Base-by-base conservation (phyloP, 1,140 invertebrate genomes). In the Leptinotarsa texana region DNA sequence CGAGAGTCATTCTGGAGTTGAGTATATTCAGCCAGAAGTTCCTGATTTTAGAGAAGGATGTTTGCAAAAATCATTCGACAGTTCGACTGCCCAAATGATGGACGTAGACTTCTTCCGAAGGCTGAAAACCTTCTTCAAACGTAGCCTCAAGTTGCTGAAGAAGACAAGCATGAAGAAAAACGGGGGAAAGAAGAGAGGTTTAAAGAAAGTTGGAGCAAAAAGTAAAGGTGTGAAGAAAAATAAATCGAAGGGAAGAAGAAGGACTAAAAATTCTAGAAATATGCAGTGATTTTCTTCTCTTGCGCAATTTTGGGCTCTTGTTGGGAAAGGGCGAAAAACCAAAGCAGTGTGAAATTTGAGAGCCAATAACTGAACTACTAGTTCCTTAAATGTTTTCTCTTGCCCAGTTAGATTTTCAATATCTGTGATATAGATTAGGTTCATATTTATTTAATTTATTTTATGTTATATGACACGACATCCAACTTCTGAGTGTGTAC, bases 31-130 rank as follows among this genome's bases (percentile, higher is more conserved):
- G 13, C 21, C 69, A 47, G 42, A 75, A 27, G 42, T 15, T 48
- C 21, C 68, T 22, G 33, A 17, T 21, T 27, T 22, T 63, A 66
- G 15, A 17, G 71, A 22, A 13, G 62, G 24, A 17, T 75, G 70
- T 69, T 33, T 78, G 17, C 75, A 69, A 13, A 65, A 72, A 33
- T 24, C 65, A 21, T 67, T 74, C 6, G 74, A 78, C 22, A 47
- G 73, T 1, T 75, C 71, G 5, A 17, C 65, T 18, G 65, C 74
- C 8, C 73, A 73, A 21, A 62, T 75, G 47, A 42, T 76, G 4
- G 79, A 80, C 61, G 27, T 78, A 21, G 74, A 80, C 47, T 75
- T 78, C 47, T 76, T 78, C 61, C 75, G 74, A 57, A 78, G 75
- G 63, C 27, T 80, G 66, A 73, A 63, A 24, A 73, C 27, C 48